Conservation (phyloP, 2,888 invertebrate genomes). For the Arrhopalites spinosus region DNA sequence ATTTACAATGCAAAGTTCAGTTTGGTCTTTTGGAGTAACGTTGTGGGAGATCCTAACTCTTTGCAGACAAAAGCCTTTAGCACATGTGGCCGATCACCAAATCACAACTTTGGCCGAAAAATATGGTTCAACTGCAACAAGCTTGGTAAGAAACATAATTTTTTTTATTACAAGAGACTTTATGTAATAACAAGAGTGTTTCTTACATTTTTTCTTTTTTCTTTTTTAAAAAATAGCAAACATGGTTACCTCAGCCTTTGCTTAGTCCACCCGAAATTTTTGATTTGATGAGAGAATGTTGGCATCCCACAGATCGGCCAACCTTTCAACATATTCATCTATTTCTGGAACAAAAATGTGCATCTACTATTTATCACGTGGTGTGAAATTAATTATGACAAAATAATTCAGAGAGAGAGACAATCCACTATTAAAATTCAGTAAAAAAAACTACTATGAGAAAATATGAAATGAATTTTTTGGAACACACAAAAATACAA, state of each 20-base stretch:
- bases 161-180: no score
- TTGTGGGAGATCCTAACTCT: conserved; percentile 69
- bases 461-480: neutral
- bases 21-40: conserved; percentile 70
- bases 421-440: neutral
- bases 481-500: no score
- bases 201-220: no score
- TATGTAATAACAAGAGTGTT: no score
- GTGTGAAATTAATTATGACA: no score
- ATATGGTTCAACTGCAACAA: conserved; percentile 52
- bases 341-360: conserved; percentile 66
- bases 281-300: conserved; percentile 74
- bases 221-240: conserved; percentile 57
- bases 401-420: neutral
- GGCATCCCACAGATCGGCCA: conserved; percentile 67
- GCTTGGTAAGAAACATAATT: conserved; percentile 42
- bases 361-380: conserved; percentile 49
- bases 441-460: no score
- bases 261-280: conserved; percentile 78
- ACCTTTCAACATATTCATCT: conserved; percentile 71
- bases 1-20: conserved; percentile 67
- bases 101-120: conserved; percentile 70
- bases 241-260: conserved; percentile 73
- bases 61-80: conserved; percentile 67
- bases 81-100: conserved; percentile 67